phyloP scores from a whole-genome alignment of 2,113 vertebrate genomes.

The Rana temporaria region DNA sequence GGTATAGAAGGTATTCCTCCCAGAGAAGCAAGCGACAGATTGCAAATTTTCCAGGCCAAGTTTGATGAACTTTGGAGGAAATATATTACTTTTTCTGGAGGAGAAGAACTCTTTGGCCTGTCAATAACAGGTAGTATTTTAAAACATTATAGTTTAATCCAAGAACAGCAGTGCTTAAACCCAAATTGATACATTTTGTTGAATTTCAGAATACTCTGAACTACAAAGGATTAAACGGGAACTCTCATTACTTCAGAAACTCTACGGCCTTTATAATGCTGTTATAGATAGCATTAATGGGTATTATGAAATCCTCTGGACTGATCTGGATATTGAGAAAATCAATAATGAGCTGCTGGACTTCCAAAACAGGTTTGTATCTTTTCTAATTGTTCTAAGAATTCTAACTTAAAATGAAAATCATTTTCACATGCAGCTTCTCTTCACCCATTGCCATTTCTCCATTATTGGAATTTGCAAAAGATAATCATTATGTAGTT shows the following conservation, averaged over 20 bases:
- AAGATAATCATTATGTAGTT: no score
- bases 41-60: slow-evolving; percentile 80
- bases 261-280: slow-evolving; percentile 77
- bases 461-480: no score
- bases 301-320: slow-evolving; percentile 81
- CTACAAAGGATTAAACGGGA: slow-evolving; percentile 80
- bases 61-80: slow-evolving; percentile 84
- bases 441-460: no score
- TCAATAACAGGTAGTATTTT: slow-evolving; percentile 71
- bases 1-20: slow-evolving; percentile 72
- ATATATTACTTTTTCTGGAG: slow-evolving; percentile 73
- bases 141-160: background rate
- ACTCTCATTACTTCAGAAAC: slow-evolving; percentile 78
- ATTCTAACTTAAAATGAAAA: no score
- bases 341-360: slow-evolving; percentile 80
- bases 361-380: slow-evolving; percentile 79
- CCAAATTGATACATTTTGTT: slow-evolving; percentile 39
- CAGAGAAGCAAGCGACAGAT: slow-evolving; percentile 76
- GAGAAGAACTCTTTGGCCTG: slow-evolving; percentile 84
- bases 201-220: slow-evolving; percentile 76
- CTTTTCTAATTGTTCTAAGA: background rate
- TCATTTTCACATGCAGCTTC: no score
- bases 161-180: background rate
- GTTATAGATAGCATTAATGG: slow-evolving; percentile 70
- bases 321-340: slow-evolving; percentile 78